These are phyloP conservation scores for Zaprionus nigranus DNA, from an alignment of 1,140 invertebrate species.

Conservation along the genomic window DNA sequence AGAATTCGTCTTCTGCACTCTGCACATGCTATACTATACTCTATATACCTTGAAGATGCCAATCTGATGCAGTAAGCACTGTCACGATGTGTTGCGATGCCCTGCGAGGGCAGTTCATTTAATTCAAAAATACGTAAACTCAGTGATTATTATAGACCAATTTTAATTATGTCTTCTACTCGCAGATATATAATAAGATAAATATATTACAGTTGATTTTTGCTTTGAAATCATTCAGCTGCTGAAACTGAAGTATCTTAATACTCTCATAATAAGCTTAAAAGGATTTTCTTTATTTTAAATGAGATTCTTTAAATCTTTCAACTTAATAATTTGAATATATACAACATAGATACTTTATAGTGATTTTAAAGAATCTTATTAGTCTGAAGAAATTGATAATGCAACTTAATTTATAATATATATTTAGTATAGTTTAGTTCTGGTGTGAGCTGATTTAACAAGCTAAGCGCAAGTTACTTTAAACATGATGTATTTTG, in stretches of 20 bases:
- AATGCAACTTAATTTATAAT: no score
- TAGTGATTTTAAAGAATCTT: background rate
- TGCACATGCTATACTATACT: conserved; percentile 47
- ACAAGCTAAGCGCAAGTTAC: no score
- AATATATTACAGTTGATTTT: background rate
- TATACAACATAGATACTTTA: background rate
- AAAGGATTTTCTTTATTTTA: no score
- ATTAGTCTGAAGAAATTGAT: background rate
- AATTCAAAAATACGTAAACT: background rate
- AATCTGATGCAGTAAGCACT: conserved; percentile 57
- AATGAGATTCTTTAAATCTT: background rate
- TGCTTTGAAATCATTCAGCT: no score
- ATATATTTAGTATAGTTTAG: no score
- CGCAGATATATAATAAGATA: background rate
- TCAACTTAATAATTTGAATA: background rate
- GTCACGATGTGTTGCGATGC: conserved; percentile 7
- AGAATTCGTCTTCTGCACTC: conserved; percentile 60
- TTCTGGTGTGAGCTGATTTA: no score
- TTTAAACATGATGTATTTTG: no score
- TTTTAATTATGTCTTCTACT: no score
- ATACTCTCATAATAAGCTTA: no score
- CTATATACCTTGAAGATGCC: conserved; percentile 69
- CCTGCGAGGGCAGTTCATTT: conserved; percentile 13
- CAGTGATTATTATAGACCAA: no score
- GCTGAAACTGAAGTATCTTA: no score